These are phyloP conservation scores for Therioaphis trifolii DNA, from an alignment of 2,888 invertebrate genomes.

Conservation along the genomic window DNA sequence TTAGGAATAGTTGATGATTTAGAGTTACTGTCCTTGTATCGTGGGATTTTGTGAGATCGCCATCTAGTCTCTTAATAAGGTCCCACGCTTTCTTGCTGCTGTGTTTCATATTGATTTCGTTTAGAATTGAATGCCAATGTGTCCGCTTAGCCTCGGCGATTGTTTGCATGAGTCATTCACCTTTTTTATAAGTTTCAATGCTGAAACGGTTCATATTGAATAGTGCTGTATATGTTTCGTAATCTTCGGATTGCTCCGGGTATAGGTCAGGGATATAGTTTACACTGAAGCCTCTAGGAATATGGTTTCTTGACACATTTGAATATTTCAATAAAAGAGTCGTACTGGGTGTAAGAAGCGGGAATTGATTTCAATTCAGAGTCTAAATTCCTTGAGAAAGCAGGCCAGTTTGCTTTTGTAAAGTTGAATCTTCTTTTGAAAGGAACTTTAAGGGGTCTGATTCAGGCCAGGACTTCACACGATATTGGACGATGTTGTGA, in stretches of 20 bases:
- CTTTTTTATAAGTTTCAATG: background rate
- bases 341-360: background rate
- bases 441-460: background rate
- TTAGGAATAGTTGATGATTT: slow-evolving; percentile 10
- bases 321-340: slow-evolving; percentile 16
- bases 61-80: too few relatives aligned
- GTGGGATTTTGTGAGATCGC: background rate
- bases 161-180: background rate
- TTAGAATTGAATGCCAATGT: slow-evolving; percentile 1
- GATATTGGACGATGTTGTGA: background rate
- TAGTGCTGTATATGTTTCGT: background rate
- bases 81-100: too few relatives aligned
- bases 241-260: background rate
- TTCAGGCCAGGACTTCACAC: background rate
- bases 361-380: background rate
- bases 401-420: background rate
- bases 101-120: background rate
- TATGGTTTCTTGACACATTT: background rate
- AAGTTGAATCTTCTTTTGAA: background rate
- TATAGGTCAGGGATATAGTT: background rate
- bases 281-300: slow-evolving; percentile 2
- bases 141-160: background rate
- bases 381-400: background rate
- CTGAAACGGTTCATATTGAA: slow-evolving; percentile 4
- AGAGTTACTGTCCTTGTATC: background rate